Evolutionary conservation across 2,888 invertebrate genomes (phyloP), one percentile per base, ranked within the genome.

Genomic region (Thalpophila matura): DNA sequence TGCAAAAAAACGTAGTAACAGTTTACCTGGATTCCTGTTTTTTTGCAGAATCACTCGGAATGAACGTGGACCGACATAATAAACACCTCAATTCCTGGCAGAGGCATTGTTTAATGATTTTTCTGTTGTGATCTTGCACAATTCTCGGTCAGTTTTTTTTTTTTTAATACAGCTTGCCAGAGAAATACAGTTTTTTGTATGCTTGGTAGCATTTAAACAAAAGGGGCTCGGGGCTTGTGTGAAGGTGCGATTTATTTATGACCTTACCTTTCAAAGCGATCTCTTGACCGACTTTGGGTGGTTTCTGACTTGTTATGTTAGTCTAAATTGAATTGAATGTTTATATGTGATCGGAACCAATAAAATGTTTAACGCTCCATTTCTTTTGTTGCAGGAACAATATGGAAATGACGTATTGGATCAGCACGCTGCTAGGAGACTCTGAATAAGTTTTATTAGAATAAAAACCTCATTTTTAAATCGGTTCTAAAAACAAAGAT

Each of bases 161-260:
- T 89, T 61, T 33, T 89, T 81, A 83, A 75, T 81, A 80, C 80
- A 83, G 83, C 87, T 89, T 89, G 91, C 87, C 86, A 89, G 91
- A 90, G 90, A 89, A 89, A 92, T 90, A 89, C 88, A 88, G 58
- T 89, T 89, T 91, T 92, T 93, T 92, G 89, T 91, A 87, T 86
- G 88, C 87, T 88, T 94, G 92, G 94, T 94, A 94, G 94, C 94
- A 87, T 90, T 94, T 95, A 95, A 95, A 95, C 94, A 94, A 94
- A 91, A 91, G 91, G 88, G 85, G 74, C 89, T 86, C 82, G 82
- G 84, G 87, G 84, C 79, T 89, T 87, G 89, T 89, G 92, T 89
- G 89, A 91, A 94, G 93, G 94, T 93, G 94, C 93, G 95, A 94
- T 94, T 94, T 95, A 94, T 95, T 95, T 94, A 95, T 85, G 93